Percentiles rank a stretch among this genome's conserved stretches.
phyloP scores from a whole-genome alignment of 2,797 vertebrate species.

The Sebastiscus albofasciatus region DNA sequence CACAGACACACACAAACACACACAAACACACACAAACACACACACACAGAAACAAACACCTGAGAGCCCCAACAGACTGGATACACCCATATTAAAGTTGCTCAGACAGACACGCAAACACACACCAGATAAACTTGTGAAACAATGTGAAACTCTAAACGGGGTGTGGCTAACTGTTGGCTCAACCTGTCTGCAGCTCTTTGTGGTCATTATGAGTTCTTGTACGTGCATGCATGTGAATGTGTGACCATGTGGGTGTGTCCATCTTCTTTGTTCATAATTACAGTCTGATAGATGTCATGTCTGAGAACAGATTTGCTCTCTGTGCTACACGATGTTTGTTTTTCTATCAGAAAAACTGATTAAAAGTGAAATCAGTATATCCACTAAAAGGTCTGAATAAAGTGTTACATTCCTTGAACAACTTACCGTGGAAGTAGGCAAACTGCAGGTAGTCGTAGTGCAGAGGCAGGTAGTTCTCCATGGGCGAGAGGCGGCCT shows the following conservation, averaged over 20 bases:
- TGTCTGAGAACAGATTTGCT: background rate
- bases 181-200: conserved; percentile 16
- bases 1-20: background rate
- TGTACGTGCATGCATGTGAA: background rate
- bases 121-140: conserved; percentile 1
- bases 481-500: conserved; percentile 92
- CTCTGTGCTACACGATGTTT: background rate
- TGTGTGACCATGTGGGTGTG: conserved; percentile 10
- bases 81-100: background rate
- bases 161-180: conserved; percentile 25
- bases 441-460: conserved; percentile 97
- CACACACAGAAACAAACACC: background rate
- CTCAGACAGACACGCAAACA: background rate
- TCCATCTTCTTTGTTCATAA: conserved; percentile 6
- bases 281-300: background rate
- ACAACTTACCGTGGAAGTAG: conserved; percentile 89
- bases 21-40: background rate
- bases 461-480: conserved; percentile 96
- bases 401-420: background rate
- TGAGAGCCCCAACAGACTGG: background rate
- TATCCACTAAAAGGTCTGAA: background rate
- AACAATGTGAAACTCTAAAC: conserved; percentile 12
- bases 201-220: conserved; percentile 12
- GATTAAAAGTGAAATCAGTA: background rate
- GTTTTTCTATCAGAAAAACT: background rate